Evolutionary conservation across 2,888 invertebrate genomes (phyloP), one percentile per base, ranked within the genome.

Genomic region (Coenonympha glycerion): DNA sequence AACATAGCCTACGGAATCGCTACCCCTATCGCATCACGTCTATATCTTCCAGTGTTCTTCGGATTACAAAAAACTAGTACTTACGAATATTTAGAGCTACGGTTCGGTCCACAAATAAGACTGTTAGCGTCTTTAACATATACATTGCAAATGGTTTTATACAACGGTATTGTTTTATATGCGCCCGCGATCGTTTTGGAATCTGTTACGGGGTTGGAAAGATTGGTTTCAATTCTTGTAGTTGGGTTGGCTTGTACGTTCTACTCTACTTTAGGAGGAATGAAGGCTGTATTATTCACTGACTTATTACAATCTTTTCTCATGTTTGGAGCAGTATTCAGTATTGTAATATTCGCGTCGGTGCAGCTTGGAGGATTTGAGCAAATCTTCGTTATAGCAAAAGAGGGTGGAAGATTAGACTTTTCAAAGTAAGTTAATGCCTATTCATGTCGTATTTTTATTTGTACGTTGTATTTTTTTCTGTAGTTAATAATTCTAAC

Each of bases 131-230:
- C 97, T 2, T 66, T 95, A 45, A 92, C 94, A 0, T 98, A 96
- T 69, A 92, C 94, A 47, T 65, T 95, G 33, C 98, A 98, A 86
- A 95, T 97, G 93, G 90, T 96, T 61, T 84, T 96, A 15, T 95
- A 95, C 64, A 95, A 95, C 88, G 95, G 97, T 1, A 94, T 98
- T 62, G 98, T 97, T 13, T 80, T 98, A 6, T 98, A 95, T 75
- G 97, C 98, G 0, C 98, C 98, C 1, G 94, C 98, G 0, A 87
- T 98, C 58, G 97, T 97, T 0, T 76, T 98, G 15, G 94, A 94
- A 74, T 91, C 97, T 1, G 92, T 95, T 22, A 95, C 95, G 1
- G 94, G 94, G n/a, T 79, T 95, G 5, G 90, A 91, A 54, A 90
- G 92, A 78, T 73, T 90, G 21, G 85, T 90, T 57, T 94, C 95